Percentiles rank a stretch among this genome's conserved stretches.
Conservation (phyloP, 2,113 vertebrate species). For the Sialia sialis region DNA sequence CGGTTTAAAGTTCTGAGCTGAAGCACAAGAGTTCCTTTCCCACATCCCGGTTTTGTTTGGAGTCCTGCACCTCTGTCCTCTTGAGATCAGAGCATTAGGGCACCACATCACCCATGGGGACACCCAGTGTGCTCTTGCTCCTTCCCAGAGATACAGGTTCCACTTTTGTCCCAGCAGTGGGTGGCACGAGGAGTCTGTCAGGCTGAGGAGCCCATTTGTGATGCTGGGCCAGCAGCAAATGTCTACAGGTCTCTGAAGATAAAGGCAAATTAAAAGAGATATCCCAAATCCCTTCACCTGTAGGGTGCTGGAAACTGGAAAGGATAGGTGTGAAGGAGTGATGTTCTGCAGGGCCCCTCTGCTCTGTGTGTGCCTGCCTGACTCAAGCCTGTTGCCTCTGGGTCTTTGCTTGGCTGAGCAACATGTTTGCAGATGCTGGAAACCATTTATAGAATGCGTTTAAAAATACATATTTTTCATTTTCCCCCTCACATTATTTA, state of each 20-base stretch:
- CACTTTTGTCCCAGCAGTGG: accelerated
- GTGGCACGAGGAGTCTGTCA: neutral
- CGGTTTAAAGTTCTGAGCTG: neutral
- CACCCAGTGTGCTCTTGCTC: neutral
- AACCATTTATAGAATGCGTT: neutral
- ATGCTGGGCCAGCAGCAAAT: neutral
- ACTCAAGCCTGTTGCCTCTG: neutral
- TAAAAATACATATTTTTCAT: conserved; percentile 19
- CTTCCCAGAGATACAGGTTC: neutral
- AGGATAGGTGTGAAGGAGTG: neutral
- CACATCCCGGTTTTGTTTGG: neutral
- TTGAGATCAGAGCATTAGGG: neutral
- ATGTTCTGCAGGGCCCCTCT: neutral
- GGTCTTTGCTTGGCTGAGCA: neutral
- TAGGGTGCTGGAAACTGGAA: neutral
- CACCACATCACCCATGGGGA: accelerated
- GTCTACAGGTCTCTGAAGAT: neutral
- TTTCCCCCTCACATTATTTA: conserved; percentile 1
- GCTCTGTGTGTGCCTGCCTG: neutral
- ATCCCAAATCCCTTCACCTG: neutral
- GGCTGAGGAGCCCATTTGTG: neutral
- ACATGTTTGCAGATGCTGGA: neutral
- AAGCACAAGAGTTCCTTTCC: neutral
- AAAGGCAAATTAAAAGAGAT: neutral
- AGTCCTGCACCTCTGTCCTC: accelerated